Evolutionary conservation across 2,888 invertebrate genomes (phyloP).

Genomic region (Operophtera brumata): DNA sequence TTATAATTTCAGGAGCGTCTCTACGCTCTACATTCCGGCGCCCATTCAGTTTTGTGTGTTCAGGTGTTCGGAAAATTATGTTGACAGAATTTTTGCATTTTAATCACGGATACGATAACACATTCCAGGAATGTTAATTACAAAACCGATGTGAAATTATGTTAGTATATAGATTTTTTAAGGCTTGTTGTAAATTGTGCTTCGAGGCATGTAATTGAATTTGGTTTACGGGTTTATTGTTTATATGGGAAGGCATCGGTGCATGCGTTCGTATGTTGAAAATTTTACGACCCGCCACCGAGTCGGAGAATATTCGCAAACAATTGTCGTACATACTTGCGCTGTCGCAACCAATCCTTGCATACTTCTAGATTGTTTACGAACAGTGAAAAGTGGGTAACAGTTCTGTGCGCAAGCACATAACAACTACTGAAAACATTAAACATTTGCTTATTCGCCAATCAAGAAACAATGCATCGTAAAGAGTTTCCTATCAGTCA

Average conservation of each 20-base stretch:
- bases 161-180: slow-evolving; percentile 35
- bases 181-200: slow-evolving; percentile 38
- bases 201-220: slow-evolving; percentile 73
- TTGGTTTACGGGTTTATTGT: slow-evolving; percentile 64
- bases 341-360: slow-evolving; percentile 32
- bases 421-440: slow-evolving; percentile 28
- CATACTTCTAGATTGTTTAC: slow-evolving; percentile 30
- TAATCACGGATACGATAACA: slow-evolving; percentile 27
- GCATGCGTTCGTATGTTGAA: slow-evolving; percentile 42
- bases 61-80: slow-evolving; percentile 30
- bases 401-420: slow-evolving; percentile 23
- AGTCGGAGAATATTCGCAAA: slow-evolving; percentile 43
- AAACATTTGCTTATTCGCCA: slow-evolving; percentile 28
- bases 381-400: slow-evolving; percentile 28
- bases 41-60: slow-evolving; percentile 31
- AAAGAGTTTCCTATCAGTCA: slow-evolving; percentile 23
- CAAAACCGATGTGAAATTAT: slow-evolving; percentile 26
- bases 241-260: slow-evolving; percentile 57
- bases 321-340: slow-evolving; percentile 31
- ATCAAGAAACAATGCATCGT: slow-evolving; percentile 32
- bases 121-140: slow-evolving; percentile 30
- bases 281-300: slow-evolving; percentile 50
- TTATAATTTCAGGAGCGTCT: slow-evolving; percentile 37
- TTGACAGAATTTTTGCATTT: slow-evolving; percentile 34
- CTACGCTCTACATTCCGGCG: slow-evolving; percentile 31